Conservation (phyloP, 2,113 vertebrate genomes). For the Paradoxurus hermaphroditus region DNA sequence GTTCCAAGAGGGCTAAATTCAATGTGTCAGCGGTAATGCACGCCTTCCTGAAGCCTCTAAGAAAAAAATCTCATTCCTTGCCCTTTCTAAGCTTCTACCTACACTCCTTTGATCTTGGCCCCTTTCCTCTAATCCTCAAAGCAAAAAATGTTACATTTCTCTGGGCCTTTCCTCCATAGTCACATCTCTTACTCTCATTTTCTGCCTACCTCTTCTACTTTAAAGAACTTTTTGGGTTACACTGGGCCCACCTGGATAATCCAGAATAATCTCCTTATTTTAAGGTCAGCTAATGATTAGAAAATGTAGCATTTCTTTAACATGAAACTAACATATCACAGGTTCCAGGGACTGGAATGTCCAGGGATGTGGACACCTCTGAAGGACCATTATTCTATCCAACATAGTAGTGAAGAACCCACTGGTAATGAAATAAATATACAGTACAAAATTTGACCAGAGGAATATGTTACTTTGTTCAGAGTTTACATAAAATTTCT, state of each 20-base stretch:
- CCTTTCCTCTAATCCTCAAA: background rate
- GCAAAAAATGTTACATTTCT: background rate
- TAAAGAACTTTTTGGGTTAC: background rate
- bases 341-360: background rate
- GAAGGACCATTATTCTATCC: background rate
- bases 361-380: background rate
- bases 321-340: background rate
- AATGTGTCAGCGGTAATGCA: background rate
- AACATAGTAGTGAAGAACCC: background rate
- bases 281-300: background rate
- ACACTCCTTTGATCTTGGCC: background rate
- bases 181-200: background rate
- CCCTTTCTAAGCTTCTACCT: background rate
- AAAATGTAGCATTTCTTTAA: background rate
- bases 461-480: background rate
- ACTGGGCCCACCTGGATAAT: background rate
- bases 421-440: background rate
- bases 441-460: background rate
- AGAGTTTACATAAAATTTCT: conserved; percentile 14
- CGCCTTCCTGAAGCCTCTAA: background rate
- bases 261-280: background rate
- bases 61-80: background rate
- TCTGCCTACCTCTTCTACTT: background rate
- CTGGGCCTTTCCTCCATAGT: background rate
- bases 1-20: background rate